A percentile compares a stretch with the other conserved stretches of the same genome.
Conservation (phyloP, 2,888 invertebrate species). For the Lucinisca nassula region DNA sequence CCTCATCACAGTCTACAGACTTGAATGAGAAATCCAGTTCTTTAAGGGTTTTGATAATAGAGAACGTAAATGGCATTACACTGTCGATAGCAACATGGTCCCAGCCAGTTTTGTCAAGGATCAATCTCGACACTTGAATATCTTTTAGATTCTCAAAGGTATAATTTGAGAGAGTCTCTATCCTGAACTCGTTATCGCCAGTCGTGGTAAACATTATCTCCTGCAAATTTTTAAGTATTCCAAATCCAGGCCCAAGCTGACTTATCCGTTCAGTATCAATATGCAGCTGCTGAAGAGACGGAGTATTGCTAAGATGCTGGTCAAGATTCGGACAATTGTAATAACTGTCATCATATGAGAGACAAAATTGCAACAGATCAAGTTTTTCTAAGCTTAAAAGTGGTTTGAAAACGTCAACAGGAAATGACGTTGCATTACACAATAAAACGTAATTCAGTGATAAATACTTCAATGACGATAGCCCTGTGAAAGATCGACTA, state of each 20-base stretch:
- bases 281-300: neutral
- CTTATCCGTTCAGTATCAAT: neutral
- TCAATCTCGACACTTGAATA: neutral
- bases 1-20: neutral
- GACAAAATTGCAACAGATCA: neutral
- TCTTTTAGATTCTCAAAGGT: neutral
- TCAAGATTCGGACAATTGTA: neutral
- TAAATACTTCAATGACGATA: neutral
- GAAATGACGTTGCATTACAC: neutral
- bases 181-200: neutral
- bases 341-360: neutral
- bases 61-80: neutral
- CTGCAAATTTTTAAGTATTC: neutral
- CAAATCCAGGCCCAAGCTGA: neutral
- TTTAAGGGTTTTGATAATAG: neutral
- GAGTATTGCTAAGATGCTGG: neutral
- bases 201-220: neutral
- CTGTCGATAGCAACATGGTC: neutral
- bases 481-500: neutral
- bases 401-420: neutral
- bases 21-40: neutral
- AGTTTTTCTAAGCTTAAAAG: neutral
- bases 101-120: neutral
- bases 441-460: neutral
- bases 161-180: neutral